A percentile compares a stretch with the other conserved stretches of the same genome.
These are phyloP conservation scores for Manis javanica DNA, from an alignment of 2,797 vertebrate species.

Conservation along the genomic window DNA sequence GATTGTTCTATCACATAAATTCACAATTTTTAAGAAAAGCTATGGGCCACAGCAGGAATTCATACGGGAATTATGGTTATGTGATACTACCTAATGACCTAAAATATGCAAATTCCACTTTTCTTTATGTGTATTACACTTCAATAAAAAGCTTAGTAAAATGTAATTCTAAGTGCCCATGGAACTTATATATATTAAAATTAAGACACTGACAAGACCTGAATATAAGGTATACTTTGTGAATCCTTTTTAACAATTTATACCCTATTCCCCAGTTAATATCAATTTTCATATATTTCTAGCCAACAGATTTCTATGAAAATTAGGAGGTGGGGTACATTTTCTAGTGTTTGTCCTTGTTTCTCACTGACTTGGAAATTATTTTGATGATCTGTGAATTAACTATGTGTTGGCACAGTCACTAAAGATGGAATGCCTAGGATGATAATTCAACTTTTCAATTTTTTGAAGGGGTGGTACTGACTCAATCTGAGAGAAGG, in stretches of 20 bases:
- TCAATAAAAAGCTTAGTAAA: conserved; percentile 34
- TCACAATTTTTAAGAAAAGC: conserved; percentile 32
- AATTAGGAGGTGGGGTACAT: neutral
- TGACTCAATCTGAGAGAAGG: neutral
- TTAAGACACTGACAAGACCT: neutral
- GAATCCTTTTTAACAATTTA: conserved; percentile 40
- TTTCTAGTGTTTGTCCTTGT: conserved; percentile 55
- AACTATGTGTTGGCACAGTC: neutral
- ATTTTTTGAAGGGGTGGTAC: neutral
- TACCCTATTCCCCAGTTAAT: neutral
- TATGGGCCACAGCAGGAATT: conserved; percentile 15
- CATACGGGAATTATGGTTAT: neutral
- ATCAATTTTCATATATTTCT: conserved; percentile 28
- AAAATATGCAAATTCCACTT: conserved; percentile 38
- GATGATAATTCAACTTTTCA: neutral
- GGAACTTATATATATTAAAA: conserved; percentile 2
- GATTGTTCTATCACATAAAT: neutral
- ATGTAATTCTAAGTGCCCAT: neutral
- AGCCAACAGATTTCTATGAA: neutral
- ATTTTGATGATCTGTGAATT: conserved; percentile 33
- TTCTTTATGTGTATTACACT: neutral
- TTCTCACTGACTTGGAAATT: conserved; percentile 66
- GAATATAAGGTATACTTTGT: neutral
- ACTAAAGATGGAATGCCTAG: conserved; percentile 57
- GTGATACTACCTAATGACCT: neutral